Percentiles rank a stretch among this genome's conserved stretches.
phyloP scores from a whole-genome alignment of 92 coral and sea anemone species.

The Parazoanthus darwini region DNA sequence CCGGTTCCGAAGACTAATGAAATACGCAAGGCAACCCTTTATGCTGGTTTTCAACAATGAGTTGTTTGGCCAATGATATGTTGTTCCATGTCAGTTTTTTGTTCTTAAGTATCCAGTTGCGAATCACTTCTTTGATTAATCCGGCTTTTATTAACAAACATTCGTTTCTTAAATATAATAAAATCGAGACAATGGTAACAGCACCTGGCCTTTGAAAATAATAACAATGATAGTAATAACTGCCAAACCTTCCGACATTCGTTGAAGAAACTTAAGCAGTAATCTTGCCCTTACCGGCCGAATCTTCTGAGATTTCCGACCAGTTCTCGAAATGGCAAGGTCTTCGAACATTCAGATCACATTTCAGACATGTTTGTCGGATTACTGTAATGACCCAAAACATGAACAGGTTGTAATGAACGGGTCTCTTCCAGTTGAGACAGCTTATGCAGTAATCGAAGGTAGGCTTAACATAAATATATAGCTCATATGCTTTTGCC shows the following conservation, averaged over 20 bases:
- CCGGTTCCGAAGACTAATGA: background rate
- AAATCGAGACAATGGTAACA: background rate
- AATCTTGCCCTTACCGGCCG: background rate
- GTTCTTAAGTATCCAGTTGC: background rate
- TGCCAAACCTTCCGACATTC: background rate
- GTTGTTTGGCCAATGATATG: conserved; percentile 12
- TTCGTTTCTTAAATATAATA: background rate
- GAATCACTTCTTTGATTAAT: background rate
- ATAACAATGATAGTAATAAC: background rate
- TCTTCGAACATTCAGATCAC: conserved; percentile 26
- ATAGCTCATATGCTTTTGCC: background rate
- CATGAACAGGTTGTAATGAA: conserved; percentile 26
- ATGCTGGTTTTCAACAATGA: conserved; percentile 13
- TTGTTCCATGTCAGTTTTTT: background rate
- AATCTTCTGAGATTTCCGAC: background rate
- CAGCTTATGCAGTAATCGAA: conserved; percentile 36
- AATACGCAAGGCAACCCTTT: background rate
- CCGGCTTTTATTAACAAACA: no score
- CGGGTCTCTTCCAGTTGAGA: conserved; percentile 12
- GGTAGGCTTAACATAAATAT: background rate
- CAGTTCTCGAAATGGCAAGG: background rate
- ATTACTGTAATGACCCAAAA: conserved; percentile 6
- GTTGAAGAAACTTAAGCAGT: background rate
- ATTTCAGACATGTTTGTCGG: conserved; percentile 17
- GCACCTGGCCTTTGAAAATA: conserved; percentile 16